These are phyloP conservation scores for Masticophis lateralis DNA, from an alignment of 2,797 vertebrate genomes.

Conservation along the genomic window DNA sequence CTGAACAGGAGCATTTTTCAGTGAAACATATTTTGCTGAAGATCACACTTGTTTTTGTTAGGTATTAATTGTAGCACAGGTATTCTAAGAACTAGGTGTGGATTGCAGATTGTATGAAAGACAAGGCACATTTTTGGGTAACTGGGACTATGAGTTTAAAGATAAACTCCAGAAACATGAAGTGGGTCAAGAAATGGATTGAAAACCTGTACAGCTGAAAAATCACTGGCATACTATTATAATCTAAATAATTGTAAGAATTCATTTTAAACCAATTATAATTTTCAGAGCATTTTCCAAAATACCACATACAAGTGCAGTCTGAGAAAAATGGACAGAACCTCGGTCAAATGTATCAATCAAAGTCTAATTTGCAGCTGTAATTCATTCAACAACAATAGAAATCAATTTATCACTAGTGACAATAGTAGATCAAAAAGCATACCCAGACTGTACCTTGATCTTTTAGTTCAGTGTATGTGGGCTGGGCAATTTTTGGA, in stretches of 20 bases:
- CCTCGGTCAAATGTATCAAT: not conserved
- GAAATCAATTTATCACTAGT: not conserved
- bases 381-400: not conserved
- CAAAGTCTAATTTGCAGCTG: not conserved
- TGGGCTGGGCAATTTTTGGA: not conserved
- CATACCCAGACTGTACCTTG: no score
- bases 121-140: not conserved
- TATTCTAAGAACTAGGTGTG: not conserved
- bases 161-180: not conserved
- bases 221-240: not conserved
- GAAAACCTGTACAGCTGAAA: not conserved
- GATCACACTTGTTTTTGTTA: not conserved
- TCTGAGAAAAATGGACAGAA: not conserved
- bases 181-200: not conserved
- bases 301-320: not conserved
- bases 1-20: not conserved
- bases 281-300: not conserved
- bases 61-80: not conserved
- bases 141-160: not conserved
- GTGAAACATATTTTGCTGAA: not conserved
- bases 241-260: not conserved
- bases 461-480: not conserved
- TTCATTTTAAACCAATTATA: not conserved
- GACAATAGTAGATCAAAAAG: not conserved
- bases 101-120: not conserved